A percentile compares a stretch with the other conserved stretches of the same genome.
phyloP scores from a whole-genome alignment of 2,797 vertebrate genomes.

The Tamandua tetradactyla region DNA sequence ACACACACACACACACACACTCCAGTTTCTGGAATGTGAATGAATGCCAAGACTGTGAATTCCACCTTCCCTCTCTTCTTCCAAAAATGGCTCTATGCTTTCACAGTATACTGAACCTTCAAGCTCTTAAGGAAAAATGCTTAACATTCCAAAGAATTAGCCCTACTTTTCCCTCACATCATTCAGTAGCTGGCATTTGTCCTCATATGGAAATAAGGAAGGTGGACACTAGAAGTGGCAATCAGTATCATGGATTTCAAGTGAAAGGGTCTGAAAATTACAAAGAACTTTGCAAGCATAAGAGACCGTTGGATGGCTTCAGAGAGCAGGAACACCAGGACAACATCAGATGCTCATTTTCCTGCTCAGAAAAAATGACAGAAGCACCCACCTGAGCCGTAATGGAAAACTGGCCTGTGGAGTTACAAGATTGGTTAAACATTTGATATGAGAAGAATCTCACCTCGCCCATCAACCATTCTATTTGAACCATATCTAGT shows the following conservation, averaged over 20 bases:
- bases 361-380: neutral
- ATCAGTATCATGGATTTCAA: neutral
- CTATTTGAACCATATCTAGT: neutral
- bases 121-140: constrained; percentile 46
- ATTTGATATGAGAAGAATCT: neutral
- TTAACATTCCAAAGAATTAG: constrained; percentile 65
- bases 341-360: neutral
- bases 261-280: neutral
- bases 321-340: neutral
- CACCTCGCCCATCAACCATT: constrained; percentile 15
- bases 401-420: neutral
- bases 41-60: constrained; percentile 53
- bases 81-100: constrained; percentile 64
- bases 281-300: neutral
- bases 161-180: constrained; percentile 32
- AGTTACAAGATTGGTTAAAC: neutral
- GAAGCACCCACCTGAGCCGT: neutral
- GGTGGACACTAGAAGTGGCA: neutral
- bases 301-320: neutral
- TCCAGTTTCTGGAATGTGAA: constrained; percentile 60
- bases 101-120: constrained; percentile 47
- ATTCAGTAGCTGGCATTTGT: constrained; percentile 39
- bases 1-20: neutral
- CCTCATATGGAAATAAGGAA: constrained; percentile 46
- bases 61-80: constrained; percentile 62